phyloP scores from a whole-genome alignment of 1,140 invertebrate species.

The Theocolax elegans region DNA sequence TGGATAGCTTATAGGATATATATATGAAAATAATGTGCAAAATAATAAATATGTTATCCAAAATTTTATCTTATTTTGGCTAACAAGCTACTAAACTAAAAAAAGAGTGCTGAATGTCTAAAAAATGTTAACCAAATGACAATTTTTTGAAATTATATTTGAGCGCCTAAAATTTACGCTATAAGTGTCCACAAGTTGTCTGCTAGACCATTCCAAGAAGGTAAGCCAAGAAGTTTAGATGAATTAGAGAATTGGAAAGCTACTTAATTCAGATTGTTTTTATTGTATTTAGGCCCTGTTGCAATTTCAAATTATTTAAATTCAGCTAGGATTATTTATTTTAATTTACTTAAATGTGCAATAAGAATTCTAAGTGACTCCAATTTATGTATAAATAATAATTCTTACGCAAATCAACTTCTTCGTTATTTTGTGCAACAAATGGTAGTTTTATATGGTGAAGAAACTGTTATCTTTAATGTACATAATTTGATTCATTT shows the following conservation, averaged over 20 bases:
- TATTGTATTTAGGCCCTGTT: slow-evolving; percentile 52
- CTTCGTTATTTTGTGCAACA: slow-evolving; percentile 37
- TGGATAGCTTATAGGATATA: too few relatives aligned
- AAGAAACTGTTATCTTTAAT: slow-evolving; percentile 46
- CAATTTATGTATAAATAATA: not conserved
- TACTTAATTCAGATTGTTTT: slow-evolving; percentile 30
- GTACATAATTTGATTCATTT: slow-evolving; percentile 48
- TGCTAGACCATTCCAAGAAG: too few relatives aligned
- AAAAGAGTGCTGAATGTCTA: too few relatives aligned
- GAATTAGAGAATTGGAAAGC: slow-evolving; percentile 30
- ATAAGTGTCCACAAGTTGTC: too few relatives aligned
- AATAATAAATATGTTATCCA: too few relatives aligned
- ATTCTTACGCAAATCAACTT: slow-evolving; percentile 41
- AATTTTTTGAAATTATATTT: too few relatives aligned
- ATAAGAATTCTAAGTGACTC: slow-evolving; percentile 5
- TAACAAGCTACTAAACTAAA: too few relatives aligned
- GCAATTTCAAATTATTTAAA: slow-evolving; percentile 40
- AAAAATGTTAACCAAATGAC: too few relatives aligned
- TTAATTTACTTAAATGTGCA: slow-evolving; percentile 27
- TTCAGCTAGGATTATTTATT: slow-evolving; percentile 38
- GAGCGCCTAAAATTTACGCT: too few relatives aligned
- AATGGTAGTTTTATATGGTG: slow-evolving; percentile 39
- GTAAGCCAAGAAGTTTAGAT: slow-evolving; percentile 46
- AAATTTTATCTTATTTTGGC: too few relatives aligned
- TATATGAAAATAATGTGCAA: too few relatives aligned